A percentile compares a stretch with the other conserved stretches of the same genome.
Evolutionary conservation across 30 jellyfish, hydroid and myxozoan species (phyloP).

Genomic region (Chironex yamaguchii): DNA sequence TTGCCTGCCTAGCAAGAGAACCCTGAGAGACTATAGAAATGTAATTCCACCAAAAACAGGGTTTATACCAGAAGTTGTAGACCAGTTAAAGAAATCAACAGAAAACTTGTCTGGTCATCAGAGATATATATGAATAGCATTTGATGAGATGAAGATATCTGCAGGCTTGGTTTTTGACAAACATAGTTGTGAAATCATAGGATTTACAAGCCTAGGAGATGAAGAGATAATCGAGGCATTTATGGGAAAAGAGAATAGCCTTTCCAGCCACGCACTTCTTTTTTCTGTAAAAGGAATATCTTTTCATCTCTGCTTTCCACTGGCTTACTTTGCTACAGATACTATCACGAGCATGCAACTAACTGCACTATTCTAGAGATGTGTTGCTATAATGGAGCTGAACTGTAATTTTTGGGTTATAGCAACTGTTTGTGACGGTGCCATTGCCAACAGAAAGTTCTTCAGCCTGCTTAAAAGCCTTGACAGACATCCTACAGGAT

Average conservation of each 20-base stretch:
- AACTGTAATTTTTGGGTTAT: slow-evolving; percentile 30
- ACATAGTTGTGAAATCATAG: slow-evolving; percentile 44
- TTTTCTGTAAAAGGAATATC: slow-evolving; percentile 68
- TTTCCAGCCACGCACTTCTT: slow-evolving; percentile 66
- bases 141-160: slow-evolving; percentile 68
- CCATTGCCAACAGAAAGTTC: slow-evolving; percentile 36
- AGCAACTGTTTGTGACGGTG: slow-evolving; percentile 70
- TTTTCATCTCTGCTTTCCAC: slow-evolving; percentile 38
- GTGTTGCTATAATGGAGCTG: slow-evolving; percentile 51
- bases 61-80: slow-evolving; percentile 36
- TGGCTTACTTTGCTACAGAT: slow-evolving; percentile 71
- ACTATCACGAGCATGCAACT: slow-evolving; percentile 25
- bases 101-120: slow-evolving; percentile 19
- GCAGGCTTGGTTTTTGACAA: slow-evolving; percentile 53
- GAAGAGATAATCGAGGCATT: slow-evolving; percentile 31
- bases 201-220: slow-evolving; percentile 63
- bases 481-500: slow-evolving; percentile 3
- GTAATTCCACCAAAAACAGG: slow-evolving; percentile 52
- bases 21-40: slow-evolving; percentile 64
- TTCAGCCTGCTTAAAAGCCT: slow-evolving; percentile 19
- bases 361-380: slow-evolving; percentile 70
- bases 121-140: slow-evolving; percentile 29
- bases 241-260: slow-evolving; percentile 20
- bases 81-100: slow-evolving; percentile 50
- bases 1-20: slow-evolving; percentile 52